These are phyloP conservation scores for Cantharis rufa DNA, from an alignment of 2,888 invertebrate species.

Conservation along the genomic window DNA sequence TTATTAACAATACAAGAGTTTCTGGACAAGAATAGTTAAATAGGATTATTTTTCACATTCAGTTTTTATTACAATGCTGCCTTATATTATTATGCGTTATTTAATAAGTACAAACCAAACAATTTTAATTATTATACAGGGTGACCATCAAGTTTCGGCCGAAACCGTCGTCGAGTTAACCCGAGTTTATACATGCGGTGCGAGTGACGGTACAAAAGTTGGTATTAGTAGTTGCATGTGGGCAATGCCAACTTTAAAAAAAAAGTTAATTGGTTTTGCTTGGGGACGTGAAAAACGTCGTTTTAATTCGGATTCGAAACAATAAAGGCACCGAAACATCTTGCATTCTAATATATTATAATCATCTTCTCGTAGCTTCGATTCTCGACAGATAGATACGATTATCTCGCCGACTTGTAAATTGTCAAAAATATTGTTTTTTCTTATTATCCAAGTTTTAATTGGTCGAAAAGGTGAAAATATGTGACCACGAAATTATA, in stretches of 20 bases:
- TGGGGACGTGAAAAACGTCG: neutral
- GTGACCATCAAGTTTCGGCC: neutral
- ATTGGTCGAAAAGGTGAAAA: neutral
- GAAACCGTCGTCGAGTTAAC: neutral
- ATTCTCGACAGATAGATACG: neutral
- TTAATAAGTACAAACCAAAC: neutral
- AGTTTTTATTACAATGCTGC: neutral
- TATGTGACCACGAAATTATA: neutral
- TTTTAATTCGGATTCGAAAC: neutral
- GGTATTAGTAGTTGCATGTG: too few species aligned
- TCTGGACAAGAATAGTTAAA: neutral
- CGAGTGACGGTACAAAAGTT: neutral
- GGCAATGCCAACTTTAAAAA: too few species aligned
- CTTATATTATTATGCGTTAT: too few species aligned
- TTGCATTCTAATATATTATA: neutral
- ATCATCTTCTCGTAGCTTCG: neutral
- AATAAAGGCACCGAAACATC: neutral
- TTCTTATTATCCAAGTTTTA: neutral
- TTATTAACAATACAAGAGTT: neutral
- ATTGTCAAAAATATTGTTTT: neutral
- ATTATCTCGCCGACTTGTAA: neutral
- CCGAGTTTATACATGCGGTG: neutral
- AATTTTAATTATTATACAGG: neutral
- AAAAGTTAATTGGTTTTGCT: too few species aligned
- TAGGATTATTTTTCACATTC: neutral